Evolutionary conservation across 2,797 vertebrate species (phyloP).

Genomic region (Sebastes dallii): DNA sequence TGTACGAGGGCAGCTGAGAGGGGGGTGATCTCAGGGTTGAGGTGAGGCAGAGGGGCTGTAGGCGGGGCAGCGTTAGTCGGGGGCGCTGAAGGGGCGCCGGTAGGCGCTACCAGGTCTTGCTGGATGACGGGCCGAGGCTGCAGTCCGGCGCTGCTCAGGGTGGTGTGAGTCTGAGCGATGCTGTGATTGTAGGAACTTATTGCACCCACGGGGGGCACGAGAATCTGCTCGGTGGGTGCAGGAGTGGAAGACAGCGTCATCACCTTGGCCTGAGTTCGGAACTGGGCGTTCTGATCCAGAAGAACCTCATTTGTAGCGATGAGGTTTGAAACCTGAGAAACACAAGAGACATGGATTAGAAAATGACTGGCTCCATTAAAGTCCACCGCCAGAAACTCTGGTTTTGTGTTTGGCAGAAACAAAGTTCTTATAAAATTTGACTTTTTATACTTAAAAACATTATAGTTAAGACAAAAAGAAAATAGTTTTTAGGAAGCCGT

Average conservation of each 20-base stretch:
- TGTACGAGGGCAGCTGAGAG: constrained; percentile 94
- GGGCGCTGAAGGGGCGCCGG: constrained; percentile 85
- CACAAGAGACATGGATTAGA: constrained; percentile 1
- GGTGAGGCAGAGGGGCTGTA: constrained; percentile 84
- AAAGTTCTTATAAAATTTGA: background rate
- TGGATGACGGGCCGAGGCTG: constrained; percentile 92
- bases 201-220: constrained; percentile 89
- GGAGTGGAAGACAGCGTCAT: constrained; percentile 93
- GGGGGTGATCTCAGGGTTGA: constrained; percentile 94
- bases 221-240: constrained; percentile 89
- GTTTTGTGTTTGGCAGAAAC: background rate
- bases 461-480: background rate
- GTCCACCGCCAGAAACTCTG: background rate
- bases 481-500: background rate
- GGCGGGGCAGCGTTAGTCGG: constrained; percentile 89
- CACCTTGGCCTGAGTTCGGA: constrained; percentile 95
- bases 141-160: constrained; percentile 94
- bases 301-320: constrained; percentile 97
- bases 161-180: constrained; percentile 98
- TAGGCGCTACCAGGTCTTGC: constrained; percentile 90
- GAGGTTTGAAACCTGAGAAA: constrained; percentile 90
- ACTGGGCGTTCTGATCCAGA: constrained; percentile 98
- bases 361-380: background rate
- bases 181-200: constrained; percentile 96
- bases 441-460: background rate